Conservation (phyloP, 2,888 invertebrate species). For the Tiliacea citrago region DNA sequence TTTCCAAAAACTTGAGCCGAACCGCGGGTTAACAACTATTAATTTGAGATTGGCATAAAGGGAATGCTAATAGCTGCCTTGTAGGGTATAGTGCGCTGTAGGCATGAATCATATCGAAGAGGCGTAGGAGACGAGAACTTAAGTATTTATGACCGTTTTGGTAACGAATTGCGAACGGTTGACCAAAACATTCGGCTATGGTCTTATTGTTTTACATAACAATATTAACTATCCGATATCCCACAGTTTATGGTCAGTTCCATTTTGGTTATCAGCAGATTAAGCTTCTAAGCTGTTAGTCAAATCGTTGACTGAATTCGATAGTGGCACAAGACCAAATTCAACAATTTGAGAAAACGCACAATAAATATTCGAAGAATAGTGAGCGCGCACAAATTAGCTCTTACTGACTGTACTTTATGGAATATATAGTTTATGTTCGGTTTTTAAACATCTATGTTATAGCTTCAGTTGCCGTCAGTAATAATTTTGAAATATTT, state of each 20-base stretch:
- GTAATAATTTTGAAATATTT: no score
- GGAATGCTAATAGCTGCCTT: slow-evolving; percentile 83
- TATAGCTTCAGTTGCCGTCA: no score
- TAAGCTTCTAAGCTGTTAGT: slow-evolving; percentile 36
- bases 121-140: slow-evolving; percentile 78
- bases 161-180: slow-evolving; percentile 56
- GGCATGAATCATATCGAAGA: slow-evolving; percentile 78
- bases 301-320: no score
- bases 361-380: no score
- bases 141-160: slow-evolving; percentile 64
- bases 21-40: slow-evolving; percentile 66
- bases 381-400: no score
- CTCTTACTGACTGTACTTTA: no score
- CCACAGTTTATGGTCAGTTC: slow-evolving; percentile 41
- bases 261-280: slow-evolving; percentile 42
- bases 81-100: slow-evolving; percentile 73
- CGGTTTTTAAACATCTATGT: no score
- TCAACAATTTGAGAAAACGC: no score
- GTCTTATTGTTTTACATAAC: slow-evolving; percentile 67
- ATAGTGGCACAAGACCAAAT: no score
- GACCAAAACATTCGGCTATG: slow-evolving; percentile 58
- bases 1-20: slow-evolving; percentile 57
- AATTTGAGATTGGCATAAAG: slow-evolving; percentile 78
- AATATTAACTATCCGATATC: slow-evolving; percentile 54
- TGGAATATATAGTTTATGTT: no score